Conservation (phyloP, 1,140 invertebrate species). For the Telenomus remus region DNA sequence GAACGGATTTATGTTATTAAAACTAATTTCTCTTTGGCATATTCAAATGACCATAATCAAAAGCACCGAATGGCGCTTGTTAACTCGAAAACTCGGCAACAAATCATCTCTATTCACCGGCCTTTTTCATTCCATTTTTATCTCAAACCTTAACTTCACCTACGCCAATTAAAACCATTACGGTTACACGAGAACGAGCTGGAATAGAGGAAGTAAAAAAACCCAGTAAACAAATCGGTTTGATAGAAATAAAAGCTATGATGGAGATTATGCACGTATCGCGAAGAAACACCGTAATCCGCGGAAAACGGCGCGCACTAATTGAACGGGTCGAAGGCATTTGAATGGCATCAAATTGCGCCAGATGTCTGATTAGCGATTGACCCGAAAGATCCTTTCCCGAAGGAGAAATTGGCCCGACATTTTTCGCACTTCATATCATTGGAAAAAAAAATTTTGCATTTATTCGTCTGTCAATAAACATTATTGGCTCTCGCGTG, state of each 20-base stretch:
- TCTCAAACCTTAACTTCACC: too few relatives aligned
- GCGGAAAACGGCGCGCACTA: slow-evolving; percentile 12
- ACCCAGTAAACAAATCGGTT: too few relatives aligned
- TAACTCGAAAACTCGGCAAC: too few relatives aligned
- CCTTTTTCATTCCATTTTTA: too few relatives aligned
- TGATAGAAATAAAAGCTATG: too few relatives aligned
- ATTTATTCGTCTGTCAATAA: slow-evolving; percentile 41
- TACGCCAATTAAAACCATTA: too few relatives aligned
- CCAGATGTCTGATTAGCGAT: slow-evolving; percentile 36
- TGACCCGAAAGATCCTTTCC: slow-evolving; percentile 37
- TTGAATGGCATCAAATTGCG: slow-evolving; percentile 20
- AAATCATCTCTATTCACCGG: too few relatives aligned
- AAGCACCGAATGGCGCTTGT: too few relatives aligned
- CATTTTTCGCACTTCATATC: slow-evolving; percentile 32
- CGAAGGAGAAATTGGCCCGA: slow-evolving; percentile 23
- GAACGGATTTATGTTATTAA: neutral
- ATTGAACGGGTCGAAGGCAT: slow-evolving; percentile 7
- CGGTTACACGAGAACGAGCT: too few relatives aligned
- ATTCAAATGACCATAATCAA: neutral
- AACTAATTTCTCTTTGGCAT: neutral
- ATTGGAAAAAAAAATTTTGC: slow-evolving; percentile 19
- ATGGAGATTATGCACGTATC: too few relatives aligned
- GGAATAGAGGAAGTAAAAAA: too few relatives aligned
- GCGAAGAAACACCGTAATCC: neutral
- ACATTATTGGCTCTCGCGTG: slow-evolving; percentile 44